Percentiles rank a stretch among this genome's conserved stretches.
These are phyloP conservation scores for Coracias cyanogaster DNA, from an alignment of 2,797 vertebrate species.

Conservation along the genomic window DNA sequence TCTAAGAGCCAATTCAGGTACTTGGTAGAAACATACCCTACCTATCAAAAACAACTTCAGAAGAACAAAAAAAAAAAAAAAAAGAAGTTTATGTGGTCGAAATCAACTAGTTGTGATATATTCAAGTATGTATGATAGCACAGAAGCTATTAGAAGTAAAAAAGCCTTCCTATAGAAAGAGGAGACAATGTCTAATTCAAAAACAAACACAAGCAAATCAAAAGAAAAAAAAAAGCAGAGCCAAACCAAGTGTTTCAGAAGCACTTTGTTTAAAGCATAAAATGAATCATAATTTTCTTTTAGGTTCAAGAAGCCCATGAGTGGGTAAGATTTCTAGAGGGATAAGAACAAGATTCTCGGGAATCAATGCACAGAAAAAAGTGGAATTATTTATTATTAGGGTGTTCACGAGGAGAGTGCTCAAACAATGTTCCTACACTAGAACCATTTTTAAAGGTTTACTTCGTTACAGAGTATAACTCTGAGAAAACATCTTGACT, in stretches of 20 bases:
- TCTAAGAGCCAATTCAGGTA: not conserved
- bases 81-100: not conserved
- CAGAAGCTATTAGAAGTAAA: not conserved
- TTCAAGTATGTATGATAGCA: not conserved
- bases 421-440: not conserved
- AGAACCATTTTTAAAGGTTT: not conserved
- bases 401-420: not conserved
- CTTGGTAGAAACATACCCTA: not conserved
- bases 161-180: not conserved
- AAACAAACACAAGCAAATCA: not conserved
- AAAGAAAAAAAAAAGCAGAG: not conserved
- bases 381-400: not conserved
- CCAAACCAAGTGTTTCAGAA: not conserved
- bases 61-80: not conserved
- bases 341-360: not conserved
- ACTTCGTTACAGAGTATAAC: not conserved
- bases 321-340: not conserved
- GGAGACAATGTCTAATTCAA: not conserved
- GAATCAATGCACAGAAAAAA: not conserved
- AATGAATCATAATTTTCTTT: not conserved
- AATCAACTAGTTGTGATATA: not conserved
- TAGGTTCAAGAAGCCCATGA: not conserved
- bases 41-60: not conserved
- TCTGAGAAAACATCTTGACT: not conserved
- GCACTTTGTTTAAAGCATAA: not conserved